A percentile compares a stretch with the other conserved stretches of the same genome.
Conservation (phyloP, 2,888 invertebrate genomes). For the Stenodera caucasica region DNA sequence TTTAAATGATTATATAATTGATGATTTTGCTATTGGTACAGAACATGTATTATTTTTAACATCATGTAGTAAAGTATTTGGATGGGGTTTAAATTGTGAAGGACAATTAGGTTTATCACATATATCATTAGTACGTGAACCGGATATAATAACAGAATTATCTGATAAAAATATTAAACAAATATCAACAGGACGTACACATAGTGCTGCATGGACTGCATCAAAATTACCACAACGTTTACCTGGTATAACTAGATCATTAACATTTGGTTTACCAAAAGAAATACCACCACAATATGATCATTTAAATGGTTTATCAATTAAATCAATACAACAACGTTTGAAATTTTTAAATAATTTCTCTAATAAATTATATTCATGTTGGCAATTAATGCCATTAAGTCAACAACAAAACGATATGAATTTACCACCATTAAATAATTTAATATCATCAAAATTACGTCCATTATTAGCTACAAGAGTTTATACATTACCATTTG, state of each 20-base stretch:
- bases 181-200: slow-evolving; percentile 65
- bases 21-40: slow-evolving; percentile 64
- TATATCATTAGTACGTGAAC: slow-evolving; percentile 60
- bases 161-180: slow-evolving; percentile 61
- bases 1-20: slow-evolving; percentile 58
- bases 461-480: slow-evolving; percentile 61
- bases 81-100: slow-evolving; percentile 67
- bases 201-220: slow-evolving; percentile 67
- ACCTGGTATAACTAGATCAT: slow-evolving; percentile 58
- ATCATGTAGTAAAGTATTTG: slow-evolving; percentile 61
- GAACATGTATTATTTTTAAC: slow-evolving; percentile 64
- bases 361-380: slow-evolving; percentile 64
- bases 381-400: slow-evolving; percentile 61
- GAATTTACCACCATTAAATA: slow-evolving; percentile 53
- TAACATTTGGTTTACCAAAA: slow-evolving; percentile 60
- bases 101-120: slow-evolving; percentile 65
- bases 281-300: slow-evolving; percentile 62
- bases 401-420: slow-evolving; percentile 54
- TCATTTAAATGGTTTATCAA: slow-evolving; percentile 57
- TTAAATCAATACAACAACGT: slow-evolving; percentile 59
- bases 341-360: slow-evolving; percentile 63
- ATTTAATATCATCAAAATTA: slow-evolving; percentile 56
- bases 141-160: slow-evolving; percentile 59
- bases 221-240: slow-evolving; percentile 57
- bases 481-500: slow-evolving; percentile 66